A percentile compares a stretch with the other conserved stretches of the same genome.
Evolutionary conservation across 1,140 invertebrate genomes (phyloP).

Genomic region (Drosophila miranda): DNA sequence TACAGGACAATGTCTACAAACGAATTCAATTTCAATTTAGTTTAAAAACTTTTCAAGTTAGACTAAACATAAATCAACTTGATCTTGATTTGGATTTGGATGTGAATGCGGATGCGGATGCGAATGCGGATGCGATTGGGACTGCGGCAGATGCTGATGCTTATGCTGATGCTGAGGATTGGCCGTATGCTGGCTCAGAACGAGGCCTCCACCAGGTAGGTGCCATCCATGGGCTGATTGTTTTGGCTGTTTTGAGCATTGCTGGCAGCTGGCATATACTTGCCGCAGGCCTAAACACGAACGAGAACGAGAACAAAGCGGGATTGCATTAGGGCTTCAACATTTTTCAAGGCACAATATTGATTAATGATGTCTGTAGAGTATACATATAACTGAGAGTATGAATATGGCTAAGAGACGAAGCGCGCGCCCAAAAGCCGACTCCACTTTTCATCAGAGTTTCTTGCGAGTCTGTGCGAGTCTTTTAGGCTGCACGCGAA

Average conservation of each 20-base stretch:
- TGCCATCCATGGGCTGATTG: slow-evolving; percentile 90
- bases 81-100: slow-evolving; percentile 25
- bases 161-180: not conserved
- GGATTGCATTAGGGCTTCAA: slow-evolving; percentile 35
- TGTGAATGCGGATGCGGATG: slow-evolving; percentile 20
- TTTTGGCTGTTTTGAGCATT: slow-evolving; percentile 90
- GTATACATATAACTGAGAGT: too few species aligned
- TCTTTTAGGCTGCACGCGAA: too few species aligned
- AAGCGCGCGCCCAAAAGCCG: too few species aligned
- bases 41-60: slow-evolving; percentile 77
- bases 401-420: too few species aligned
- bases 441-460: too few species aligned
- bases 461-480: too few species aligned
- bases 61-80: slow-evolving; percentile 71
- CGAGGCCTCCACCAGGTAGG: slow-evolving; percentile 91
- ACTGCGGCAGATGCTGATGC: slow-evolving; percentile 6
- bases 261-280: slow-evolving; percentile 91
- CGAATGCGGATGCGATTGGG: slow-evolving; percentile 2
- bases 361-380: slow-evolving; percentile 18
- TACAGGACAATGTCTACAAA: slow-evolving; percentile 55
- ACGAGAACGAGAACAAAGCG: slow-evolving; percentile 24
- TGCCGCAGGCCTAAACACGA: slow-evolving; percentile 87
- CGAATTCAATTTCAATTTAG: slow-evolving; percentile 59
- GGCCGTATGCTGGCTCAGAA: slow-evolving; percentile 83
- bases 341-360: slow-evolving; percentile 2